Conservation (phyloP, 2,113 vertebrate genomes). For the Paramormyrops kingsleyae region DNA sequence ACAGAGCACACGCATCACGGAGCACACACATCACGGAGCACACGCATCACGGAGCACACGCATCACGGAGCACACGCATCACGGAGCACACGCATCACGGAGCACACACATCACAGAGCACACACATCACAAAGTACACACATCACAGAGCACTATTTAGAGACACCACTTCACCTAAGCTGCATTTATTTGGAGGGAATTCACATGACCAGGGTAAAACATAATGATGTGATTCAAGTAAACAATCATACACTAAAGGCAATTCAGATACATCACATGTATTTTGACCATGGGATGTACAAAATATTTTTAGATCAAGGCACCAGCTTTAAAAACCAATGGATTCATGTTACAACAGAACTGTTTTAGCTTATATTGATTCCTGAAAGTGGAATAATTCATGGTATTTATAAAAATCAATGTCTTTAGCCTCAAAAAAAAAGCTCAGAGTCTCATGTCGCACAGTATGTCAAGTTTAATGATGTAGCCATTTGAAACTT, state of each 20-base stretch:
- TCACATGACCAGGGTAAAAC: background rate
- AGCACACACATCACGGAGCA: background rate
- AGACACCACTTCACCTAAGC: background rate
- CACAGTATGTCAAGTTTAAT: background rate
- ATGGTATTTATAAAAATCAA: conserved; percentile 10
- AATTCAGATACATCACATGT: background rate
- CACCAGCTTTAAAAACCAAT: background rate
- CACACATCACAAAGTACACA: background rate
- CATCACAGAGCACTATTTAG: background rate
- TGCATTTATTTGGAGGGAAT: background rate
- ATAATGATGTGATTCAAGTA: background rate
- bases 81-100: background rate
- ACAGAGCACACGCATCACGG: background rate
- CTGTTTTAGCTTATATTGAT: background rate
- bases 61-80: background rate
- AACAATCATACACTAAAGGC: background rate
- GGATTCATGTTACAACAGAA: background rate
- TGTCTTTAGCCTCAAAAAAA: background rate
- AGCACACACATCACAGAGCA: background rate
- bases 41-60: background rate
- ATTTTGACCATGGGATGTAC: background rate
- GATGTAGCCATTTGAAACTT: background rate
- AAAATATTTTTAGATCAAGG: background rate
- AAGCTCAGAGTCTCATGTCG: background rate
- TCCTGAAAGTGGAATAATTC: background rate